Evolutionary conservation across 2,797 vertebrate genomes (phyloP), one percentile per base, ranked within the genome.

Genomic region (Acrossocheilus fasciatus): DNA sequence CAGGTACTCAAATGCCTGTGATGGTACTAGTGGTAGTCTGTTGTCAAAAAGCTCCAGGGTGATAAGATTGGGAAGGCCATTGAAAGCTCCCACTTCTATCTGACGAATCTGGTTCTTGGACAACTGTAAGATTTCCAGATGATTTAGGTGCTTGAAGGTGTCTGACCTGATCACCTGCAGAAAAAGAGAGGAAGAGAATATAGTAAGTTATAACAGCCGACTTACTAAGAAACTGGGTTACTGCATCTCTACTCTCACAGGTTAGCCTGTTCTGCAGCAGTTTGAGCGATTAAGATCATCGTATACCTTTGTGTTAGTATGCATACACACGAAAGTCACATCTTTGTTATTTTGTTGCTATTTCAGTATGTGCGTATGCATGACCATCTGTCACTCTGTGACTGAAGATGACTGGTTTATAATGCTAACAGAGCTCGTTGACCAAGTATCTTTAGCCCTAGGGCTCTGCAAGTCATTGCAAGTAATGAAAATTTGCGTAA

Each of bases 21-120:
- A 98, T 64, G 98, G 98, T 75, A 99, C 98, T 77, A 97, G 96
- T 69, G 97, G 98, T 72, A 99, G 94, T 74, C 97, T 96, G 96
- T 99, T 99, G 95, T 99, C 98, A 76, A 99, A 99, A 74, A 99
- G 97, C 94, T 99, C 98, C 93, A 99, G 90, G 0, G 98, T 99
- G 94, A 98, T 99, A 89, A 99, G 97, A 94, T 98, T 99, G 83
- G 97, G 97, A 76, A 99, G 95, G 80, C 98, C 98, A 92, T 98
- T 99, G 93, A 99, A 99, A 75, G 98, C 98, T 4, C 98, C 98
- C 87, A 99, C 98, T 93, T 99, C 98, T 30, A 99, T 98, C 88
- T 98, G 97, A 17, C 97, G 94, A 77, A 99, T 98, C 89, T 98
- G 95, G 92, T 99, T 99, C 89, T 98, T 97, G 90, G 98, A 98